Evolutionary conservation across 2,888 invertebrate genomes (phyloP).

Genomic region (Criorhina ranunculi): DNA sequence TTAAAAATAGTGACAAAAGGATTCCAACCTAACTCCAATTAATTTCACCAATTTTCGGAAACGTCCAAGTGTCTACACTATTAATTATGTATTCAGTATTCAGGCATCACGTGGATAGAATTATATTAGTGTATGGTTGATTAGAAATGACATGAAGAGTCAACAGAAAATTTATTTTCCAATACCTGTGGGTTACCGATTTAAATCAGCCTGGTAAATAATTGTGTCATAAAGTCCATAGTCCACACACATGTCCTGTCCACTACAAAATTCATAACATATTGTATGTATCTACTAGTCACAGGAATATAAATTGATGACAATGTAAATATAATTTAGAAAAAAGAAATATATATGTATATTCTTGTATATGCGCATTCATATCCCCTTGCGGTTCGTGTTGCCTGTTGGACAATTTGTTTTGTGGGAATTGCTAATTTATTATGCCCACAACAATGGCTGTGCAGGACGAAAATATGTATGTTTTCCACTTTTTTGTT

Average conservation of each 20-base stretch:
- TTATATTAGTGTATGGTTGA: no score
- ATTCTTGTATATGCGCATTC: conserved; percentile 11
- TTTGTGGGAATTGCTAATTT: conserved; percentile 33
- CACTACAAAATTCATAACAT: no score
- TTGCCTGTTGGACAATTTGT: neutral
- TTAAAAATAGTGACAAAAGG: neutral
- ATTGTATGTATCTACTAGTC: neutral
- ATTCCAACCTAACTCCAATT: no score
- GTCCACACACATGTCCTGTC: neutral
- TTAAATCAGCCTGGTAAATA: conserved; percentile 6
- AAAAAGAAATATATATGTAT: no score
- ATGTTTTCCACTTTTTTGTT: no score
- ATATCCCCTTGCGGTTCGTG: conserved; percentile 18
- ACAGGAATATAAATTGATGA: conserved; percentile 17
- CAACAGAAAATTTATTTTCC: conserved; percentile 8
- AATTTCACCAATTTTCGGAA: no score
- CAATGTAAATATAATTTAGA: conserved; percentile 32
- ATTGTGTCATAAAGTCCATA: no score
- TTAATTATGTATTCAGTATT: no score
- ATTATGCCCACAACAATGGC: conserved; percentile 31
- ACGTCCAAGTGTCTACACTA: no score
- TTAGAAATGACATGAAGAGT: conserved; percentile 22
- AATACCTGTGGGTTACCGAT: conserved; percentile 13
- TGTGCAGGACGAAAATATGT: neutral
- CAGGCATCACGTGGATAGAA: no score